Base-by-base conservation (phyloP, 2,888 invertebrate species). In the Enoplolaimus lenunculus region DNA sequence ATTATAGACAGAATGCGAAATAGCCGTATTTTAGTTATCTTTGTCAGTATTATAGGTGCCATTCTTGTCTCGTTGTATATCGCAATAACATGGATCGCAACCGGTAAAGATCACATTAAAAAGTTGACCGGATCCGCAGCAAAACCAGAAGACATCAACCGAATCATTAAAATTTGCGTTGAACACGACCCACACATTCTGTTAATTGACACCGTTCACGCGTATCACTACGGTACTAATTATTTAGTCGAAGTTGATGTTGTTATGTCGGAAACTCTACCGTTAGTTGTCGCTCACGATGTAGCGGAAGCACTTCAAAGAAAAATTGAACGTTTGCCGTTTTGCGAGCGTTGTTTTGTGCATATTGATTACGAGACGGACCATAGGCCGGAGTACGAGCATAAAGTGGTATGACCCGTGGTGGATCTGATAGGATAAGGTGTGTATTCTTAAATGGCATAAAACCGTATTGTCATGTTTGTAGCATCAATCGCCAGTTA, bases 311-410 rank as follows among this genome's bases (percentile, higher is more conserved):
- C 79, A 1, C 77, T 84, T 45, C 84, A 84, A 75, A 81, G 80
- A 72, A 83, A 82, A 74, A 77, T 84, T 59, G 84, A 84, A 75
- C 75, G 78, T 16, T 74, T 84, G 65, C 77, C 78, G 16, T 80
- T 82, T 71, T 83, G 84, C 0, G 84, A 84, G 73, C 75, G 84
- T 68, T 83, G 84, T 0, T 84, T 84, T 75, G 84, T 84, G 0
- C 84, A 84, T 75, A 75, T 82, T 13, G 84, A 84, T 75, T 84
- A 83, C 74, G 83, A 84, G 73, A 79, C 78, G 65, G 79, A 79
- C 1, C 83, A 84, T 72, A 73, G 79, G 68, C 83, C 83, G 0
- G 74, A 75, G 26, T 79, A 79, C 34, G 84, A 84, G 74, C 84
- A 84, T 75, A 84, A 84, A 75, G 74, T 79, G 7, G 81, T 83